Evolutionary conservation across 2,888 invertebrate genomes (phyloP), one percentile per base, ranked within the genome.

Genomic region (Eupeodes luniger): DNA sequence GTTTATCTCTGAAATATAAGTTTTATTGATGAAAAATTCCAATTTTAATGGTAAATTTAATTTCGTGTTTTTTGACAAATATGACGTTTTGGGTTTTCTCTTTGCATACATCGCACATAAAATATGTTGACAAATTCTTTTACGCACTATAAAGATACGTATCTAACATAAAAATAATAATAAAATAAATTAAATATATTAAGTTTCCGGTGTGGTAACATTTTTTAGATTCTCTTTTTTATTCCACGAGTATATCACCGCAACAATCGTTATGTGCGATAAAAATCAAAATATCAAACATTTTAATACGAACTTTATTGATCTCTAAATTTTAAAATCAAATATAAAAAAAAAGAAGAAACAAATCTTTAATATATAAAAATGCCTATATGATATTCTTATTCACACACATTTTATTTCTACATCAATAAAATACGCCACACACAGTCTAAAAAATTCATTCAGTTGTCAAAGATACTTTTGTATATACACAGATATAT

Each of bases 361-460:
- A 69, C 44, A 70, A 44, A 47, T 14, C 10, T 7, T 19, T 14
- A 10, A 12, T 47, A 59, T 3, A 36, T 9, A n/a, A 4, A 14
- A 34, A 1, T 59, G 59, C 59, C 34, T 59, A 59, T 59, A 59
- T 12, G 10, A 34, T 53, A 53, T 36, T 51, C 12, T n/a, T 51
- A 59, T 72, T 34, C 47, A 72, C 57, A 59, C 47, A 72, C 57
- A 59, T 19, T 57, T 44, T 69, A 34, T 57, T 47, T 59, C 72
- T 59, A 59, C 59, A 67, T 19, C 44, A 16, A 64, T 70, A 62
- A 64, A 49, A 49, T 36, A 76, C 67, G 49, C 40, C 40, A 40
- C 62, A 51, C 70, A 62, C 74, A 67, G 44, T 75, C 79, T 64
- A 80, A 80, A 80, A 80, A 59, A 86, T 86, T 86, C 86, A 86